phyloP scores from a whole-genome alignment of 2,797 vertebrate species.

The Cirrhinus molitorella region DNA sequence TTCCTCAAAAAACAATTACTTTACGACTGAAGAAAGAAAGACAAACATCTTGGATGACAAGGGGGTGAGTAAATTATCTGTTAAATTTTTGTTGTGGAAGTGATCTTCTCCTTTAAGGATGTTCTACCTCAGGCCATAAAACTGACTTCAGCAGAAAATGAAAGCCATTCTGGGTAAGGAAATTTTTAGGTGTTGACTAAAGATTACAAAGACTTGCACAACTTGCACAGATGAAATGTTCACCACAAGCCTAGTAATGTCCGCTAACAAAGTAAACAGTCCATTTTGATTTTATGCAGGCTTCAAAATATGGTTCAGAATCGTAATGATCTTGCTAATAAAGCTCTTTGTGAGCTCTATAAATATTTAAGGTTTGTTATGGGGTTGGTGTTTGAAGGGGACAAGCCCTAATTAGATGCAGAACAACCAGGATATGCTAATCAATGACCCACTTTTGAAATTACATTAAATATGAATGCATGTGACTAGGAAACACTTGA shows the following conservation, averaged over 20 bases:
- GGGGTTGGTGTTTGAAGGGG: slow-evolving; percentile 1
- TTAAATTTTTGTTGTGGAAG: too few relatives aligned
- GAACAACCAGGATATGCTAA: slow-evolving; percentile 38
- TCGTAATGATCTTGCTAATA: slow-evolving; percentile 1
- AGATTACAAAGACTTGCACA: neutral
- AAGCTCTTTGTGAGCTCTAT: slow-evolving; percentile 23
- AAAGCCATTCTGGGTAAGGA: neutral
- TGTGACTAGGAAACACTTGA: neutral
- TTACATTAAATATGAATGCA: slow-evolving; percentile 38
- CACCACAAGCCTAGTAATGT: neutral
- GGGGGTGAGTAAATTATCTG: too few relatives aligned
- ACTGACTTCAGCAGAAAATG: neutral
- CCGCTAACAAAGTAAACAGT: neutral
- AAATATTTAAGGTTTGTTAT: slow-evolving; percentile 46
- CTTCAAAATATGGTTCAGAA: slow-evolving; percentile 3
- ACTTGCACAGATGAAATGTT: too few relatives aligned
- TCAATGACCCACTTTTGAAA: slow-evolving; percentile 32
- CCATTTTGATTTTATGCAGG: neutral
- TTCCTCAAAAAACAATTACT: too few relatives aligned
- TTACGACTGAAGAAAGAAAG: too few relatives aligned
- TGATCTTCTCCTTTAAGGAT: neutral
- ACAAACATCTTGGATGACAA: too few relatives aligned
- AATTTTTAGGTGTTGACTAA: neutral
- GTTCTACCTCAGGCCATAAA: neutral
- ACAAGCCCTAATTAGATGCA: neutral